Evolutionary conservation across 2,113 vertebrate genomes (phyloP).

Genomic region (Hypocryptadius cinnamomeus): DNA sequence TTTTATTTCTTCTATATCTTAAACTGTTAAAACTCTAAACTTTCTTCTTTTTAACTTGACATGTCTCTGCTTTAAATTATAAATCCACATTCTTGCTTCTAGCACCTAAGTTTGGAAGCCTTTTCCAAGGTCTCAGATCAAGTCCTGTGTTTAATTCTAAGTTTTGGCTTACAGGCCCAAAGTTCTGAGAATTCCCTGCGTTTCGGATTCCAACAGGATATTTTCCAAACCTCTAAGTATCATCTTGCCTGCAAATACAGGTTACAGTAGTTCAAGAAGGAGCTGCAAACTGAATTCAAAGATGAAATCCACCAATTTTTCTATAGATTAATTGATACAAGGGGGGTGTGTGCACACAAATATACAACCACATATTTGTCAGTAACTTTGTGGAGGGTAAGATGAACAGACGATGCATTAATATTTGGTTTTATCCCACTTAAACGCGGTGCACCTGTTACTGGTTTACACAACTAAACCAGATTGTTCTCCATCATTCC

Average conservation of each 20-base stretch:
- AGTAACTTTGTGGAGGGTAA: neutral
- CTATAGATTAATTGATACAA: accelerated
- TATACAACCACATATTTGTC: accelerated
- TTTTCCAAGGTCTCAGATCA: neutral
- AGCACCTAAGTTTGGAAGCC: neutral
- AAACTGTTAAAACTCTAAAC: neutral
- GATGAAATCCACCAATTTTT: neutral
- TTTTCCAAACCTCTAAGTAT: neutral
- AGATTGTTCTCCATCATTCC: neutral
- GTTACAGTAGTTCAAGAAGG: neutral
- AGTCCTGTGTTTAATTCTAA: neutral
- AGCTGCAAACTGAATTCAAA: neutral
- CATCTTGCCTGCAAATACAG: neutral
- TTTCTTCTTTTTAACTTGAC: neutral
- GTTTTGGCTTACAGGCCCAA: too few species aligned
- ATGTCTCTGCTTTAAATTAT: neutral
- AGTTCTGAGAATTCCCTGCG: too few species aligned
- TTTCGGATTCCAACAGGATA: neutral
- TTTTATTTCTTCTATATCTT: neutral
- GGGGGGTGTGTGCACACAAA: neutral
- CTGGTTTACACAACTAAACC: neutral
- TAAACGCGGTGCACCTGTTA: neutral
- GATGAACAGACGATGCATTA: neutral
- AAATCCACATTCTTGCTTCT: neutral
- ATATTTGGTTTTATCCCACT: neutral